Base-by-base conservation (phyloP, 2,113 vertebrate genomes). In the Dendropsophus ebraccatus region DNA sequence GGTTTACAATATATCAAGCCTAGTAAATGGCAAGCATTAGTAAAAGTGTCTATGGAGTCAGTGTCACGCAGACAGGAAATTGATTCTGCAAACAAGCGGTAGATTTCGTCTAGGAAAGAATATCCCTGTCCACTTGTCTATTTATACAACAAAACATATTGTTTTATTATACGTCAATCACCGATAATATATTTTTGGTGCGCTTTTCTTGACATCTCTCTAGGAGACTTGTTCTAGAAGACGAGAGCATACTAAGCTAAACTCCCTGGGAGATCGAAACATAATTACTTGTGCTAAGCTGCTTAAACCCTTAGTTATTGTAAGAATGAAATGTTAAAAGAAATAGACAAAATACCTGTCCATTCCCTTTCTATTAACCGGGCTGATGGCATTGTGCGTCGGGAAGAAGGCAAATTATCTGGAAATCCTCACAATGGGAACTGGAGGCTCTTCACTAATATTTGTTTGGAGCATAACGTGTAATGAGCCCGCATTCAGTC, bases 291-390 rank as follows among this genome's bases (percentile, higher is more conserved):
- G 35, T 80, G 52, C 54, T 80, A 80, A 80, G 77, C 77, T 62
- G 77, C 77, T 80, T 62, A 80, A 80, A 80, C 77, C 77, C 77
- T 80, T 80, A 60, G 56, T 81, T 81, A 81, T 81, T 69, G 79
- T 81, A 67, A 28, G 41, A 81, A 69, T 60, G n/a, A 81, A 81
- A 81, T 69, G 41, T 81, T 41, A 69, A 81, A 45, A 67, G 58
- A 81, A 81, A 67, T 81, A 47, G 56, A 81, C 58, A 47, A 81
- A 81, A 67, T 81, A 49, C 41, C 58, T 49, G 79, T 49, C 79
- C 77, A 80, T 80, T 62, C 23, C 35, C 32, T 80, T 80, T 41
- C 32, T 17, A 45, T 80, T 60, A 45, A 60, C 19, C 62, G 32
- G 62, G 54, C 23, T 58, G 54, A 80, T 80, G 77, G 45, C 35